These are phyloP conservation scores for Melanargia galathea DNA, from an alignment of 2,888 invertebrate genomes.

Conservation along the genomic window DNA sequence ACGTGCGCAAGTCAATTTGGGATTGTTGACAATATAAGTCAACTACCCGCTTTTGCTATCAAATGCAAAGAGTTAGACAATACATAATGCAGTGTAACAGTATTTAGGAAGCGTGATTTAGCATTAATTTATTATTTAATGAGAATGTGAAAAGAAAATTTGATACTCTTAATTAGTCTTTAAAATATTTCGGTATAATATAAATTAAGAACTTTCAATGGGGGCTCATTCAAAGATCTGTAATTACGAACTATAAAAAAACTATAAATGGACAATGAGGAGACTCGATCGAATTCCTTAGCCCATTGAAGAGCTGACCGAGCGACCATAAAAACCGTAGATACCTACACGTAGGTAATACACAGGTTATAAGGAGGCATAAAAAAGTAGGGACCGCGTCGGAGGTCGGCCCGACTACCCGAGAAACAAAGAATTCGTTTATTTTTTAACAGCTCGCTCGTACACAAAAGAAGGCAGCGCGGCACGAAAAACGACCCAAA, in stretches of 20 bases:
- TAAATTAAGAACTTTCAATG: constrained; percentile 43
- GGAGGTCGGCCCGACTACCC: constrained; percentile 81
- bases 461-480: constrained; percentile 79
- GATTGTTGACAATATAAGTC: too few species aligned
- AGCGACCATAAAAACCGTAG: constrained; percentile 79
- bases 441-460: constrained; percentile 82
- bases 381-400: constrained; percentile 80
- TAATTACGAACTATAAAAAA: constrained; percentile 49
- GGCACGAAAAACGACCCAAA: constrained; percentile 79
- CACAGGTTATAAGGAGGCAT: constrained; percentile 81
- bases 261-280: constrained; percentile 63
- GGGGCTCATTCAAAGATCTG: constrained; percentile 48
- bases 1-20: too few species aligned
- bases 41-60: too few species aligned
- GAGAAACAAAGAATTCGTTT: constrained; percentile 82
- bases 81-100: constrained; percentile 9
- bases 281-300: constrained; percentile 81
- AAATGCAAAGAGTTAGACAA: too few species aligned
- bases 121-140: constrained; percentile 25
- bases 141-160: constrained; percentile 28
- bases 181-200: constrained; percentile 37
- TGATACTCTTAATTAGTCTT: constrained; percentile 32
- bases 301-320: constrained; percentile 82
- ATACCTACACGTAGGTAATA: constrained; percentile 82
- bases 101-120: neutral